These are phyloP conservation scores for Monochamus saltuarius DNA, from an alignment of 1,140 invertebrate genomes.

Conservation along the genomic window DNA sequence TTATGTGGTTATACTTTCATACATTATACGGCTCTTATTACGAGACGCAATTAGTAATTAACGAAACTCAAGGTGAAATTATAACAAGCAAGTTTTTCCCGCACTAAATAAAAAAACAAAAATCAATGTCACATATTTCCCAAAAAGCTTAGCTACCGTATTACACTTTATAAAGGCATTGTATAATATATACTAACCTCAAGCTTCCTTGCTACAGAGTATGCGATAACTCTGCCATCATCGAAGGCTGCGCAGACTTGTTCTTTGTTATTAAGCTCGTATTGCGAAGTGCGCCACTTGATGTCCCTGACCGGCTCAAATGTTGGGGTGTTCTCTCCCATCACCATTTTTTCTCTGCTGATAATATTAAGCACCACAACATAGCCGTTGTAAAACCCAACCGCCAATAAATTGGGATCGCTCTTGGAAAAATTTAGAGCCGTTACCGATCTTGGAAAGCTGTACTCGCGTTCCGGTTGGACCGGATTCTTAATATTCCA, in stretches of 20 bases:
- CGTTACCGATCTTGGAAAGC: conserved; percentile 69
- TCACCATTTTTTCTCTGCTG: conserved; percentile 53
- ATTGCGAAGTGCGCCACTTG: conserved; percentile 56
- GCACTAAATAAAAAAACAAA: no score
- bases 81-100: no score
- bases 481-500: conserved; percentile 87
- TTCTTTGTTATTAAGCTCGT: conserved; percentile 47
- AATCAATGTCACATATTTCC: no score
- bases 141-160: no score
- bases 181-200: no score
- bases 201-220: conserved; percentile 24
- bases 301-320: conserved; percentile 70
- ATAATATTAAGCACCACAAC: conserved; percentile 73
- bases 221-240: conserved; percentile 58
- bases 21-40: no score
- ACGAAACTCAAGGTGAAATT: no score
- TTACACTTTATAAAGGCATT: no score
- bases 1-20: no score
- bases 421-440: conserved; percentile 69
- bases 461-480: conserved; percentile 72
- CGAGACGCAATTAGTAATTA: no score
- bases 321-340: conserved; percentile 54
- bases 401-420: conserved; percentile 71
- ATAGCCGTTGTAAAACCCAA: conserved; percentile 77
- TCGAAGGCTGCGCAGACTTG: conserved; percentile 35